Evolutionary conservation across 2,888 invertebrate genomes (phyloP), one percentile per base, ranked within the genome.

Genomic region (Drosophila leonis): DNA sequence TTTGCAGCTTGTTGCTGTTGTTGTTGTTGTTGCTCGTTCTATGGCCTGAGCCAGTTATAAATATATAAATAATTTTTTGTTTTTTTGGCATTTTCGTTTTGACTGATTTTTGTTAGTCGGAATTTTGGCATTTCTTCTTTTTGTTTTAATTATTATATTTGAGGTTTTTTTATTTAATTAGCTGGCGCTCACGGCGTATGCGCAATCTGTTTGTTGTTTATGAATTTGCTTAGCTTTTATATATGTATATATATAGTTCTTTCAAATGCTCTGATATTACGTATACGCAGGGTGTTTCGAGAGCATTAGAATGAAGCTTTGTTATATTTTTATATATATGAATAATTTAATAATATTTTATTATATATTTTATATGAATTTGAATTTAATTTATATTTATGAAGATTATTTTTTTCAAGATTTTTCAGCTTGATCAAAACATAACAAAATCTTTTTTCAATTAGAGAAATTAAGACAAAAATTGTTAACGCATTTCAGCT

Each of bases 151-250:
- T 49, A 49, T 49, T 48, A 10, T 29, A 51, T 55, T 18, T 37
- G 18, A 49, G 15, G 29, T 27, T 65, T 77, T 66, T 65, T 69
- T 56, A 65, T 72, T 84, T 72, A 79, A 85, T 85, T 80, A 72
- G 60, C 59, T 65, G 57, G 20, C 59, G 52, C 63, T 69, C 65
- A 74, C 72, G 80, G 66, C 88, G 85, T 74, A 79, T 83, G 79
- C 85, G 80, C 64, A 63, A 48, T 18, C 33, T 20, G 52, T 41
- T 48, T 70, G n/a, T 59, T 51, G 29, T 18, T 48, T n/a, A 12
- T 46, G 27, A 4, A 46, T 48, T n/a, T 29, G 29, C 2, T 3
- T 31, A 6, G 12, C 12, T 7, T 31, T 10, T 6, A 4, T 20
- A 13, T 13, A 20, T 20, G 7, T n/a, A 7, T 10, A 29, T 29